Evolutionary conservation across 2,888 invertebrate genomes (phyloP).

Genomic region (Drosophila merina): DNA sequence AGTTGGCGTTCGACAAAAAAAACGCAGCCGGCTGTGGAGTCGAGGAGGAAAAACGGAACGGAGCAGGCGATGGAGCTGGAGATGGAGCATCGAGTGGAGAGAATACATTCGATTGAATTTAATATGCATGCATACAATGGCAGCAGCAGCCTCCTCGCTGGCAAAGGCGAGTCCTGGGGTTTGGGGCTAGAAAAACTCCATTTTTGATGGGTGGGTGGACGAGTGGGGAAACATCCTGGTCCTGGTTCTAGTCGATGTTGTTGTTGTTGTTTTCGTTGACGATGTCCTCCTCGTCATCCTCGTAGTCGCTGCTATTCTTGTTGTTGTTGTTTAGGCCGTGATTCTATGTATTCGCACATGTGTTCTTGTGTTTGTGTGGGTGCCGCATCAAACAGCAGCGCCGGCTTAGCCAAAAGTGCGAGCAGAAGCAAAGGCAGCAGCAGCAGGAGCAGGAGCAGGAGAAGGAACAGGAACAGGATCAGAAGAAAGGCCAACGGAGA

Average conservation of each 20-base stretch:
- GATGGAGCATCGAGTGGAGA: conserved; percentile 57
- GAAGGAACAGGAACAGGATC: conserved; percentile 30
- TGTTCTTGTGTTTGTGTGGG: conserved; percentile 5
- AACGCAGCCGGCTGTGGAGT: conserved; percentile 21
- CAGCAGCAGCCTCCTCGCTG: conserved; percentile 35
- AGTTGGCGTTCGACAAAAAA: conserved; percentile 45
- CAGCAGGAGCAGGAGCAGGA: conserved; percentile 31
- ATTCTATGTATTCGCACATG: conserved; percentile 27
- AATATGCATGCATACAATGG: conserved; percentile 82
- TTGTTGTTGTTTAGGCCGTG: conserved; percentile 41
- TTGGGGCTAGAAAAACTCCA: conserved; percentile 13
- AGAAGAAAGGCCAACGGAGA: conserved; percentile 38
- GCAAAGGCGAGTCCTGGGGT: conserved; percentile 19
- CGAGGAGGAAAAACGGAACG: conserved; percentile 13
- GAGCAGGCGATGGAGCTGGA: background rate
- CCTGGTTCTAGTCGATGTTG: conserved; percentile 4
- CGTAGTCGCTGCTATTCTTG: background rate
- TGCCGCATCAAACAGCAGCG: conserved; percentile 58
- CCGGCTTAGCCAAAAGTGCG: conserved; percentile 67
- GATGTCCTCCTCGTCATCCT: conserved; percentile 2
- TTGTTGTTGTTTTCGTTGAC: conserved; percentile 11
- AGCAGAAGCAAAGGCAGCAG: conserved; percentile 59
- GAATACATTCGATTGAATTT: conserved; percentile 83
- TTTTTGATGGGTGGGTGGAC: conserved; percentile 2
- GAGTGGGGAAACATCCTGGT: background rate